phyloP scores from a whole-genome alignment of 2,113 vertebrate species.

The Aegithalos caudatus region DNA sequence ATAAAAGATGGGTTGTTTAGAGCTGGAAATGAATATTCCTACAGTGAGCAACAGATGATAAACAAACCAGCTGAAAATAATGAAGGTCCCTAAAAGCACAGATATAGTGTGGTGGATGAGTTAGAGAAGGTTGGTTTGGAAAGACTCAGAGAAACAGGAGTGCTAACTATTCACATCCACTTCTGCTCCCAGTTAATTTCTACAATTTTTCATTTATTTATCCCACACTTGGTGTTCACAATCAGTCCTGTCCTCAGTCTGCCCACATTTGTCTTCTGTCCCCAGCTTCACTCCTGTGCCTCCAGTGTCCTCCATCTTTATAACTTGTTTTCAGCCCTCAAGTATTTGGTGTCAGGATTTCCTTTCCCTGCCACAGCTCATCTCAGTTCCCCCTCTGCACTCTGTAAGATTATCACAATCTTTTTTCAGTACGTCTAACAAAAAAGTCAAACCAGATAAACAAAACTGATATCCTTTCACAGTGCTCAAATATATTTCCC shows the following conservation, averaged over 20 bases:
- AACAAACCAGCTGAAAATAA: background rate
- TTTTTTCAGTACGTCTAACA: background rate
- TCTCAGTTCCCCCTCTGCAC: background rate
- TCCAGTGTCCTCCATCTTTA: background rate
- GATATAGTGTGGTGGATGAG: background rate
- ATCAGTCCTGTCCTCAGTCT: background rate
- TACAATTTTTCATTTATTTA: background rate
- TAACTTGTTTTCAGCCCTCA: accelerated
- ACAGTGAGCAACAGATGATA: background rate
- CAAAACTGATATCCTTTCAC: background rate
- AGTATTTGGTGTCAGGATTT: background rate
- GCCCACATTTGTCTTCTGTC: background rate
- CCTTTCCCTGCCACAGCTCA: background rate
- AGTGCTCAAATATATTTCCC: background rate
- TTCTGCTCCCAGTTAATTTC: background rate
- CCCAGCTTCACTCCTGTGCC: background rate
- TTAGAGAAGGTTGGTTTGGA: background rate
- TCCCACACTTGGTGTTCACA: background rate
- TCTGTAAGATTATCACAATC: background rate
- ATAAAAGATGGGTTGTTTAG: background rate
- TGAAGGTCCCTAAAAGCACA: background rate
- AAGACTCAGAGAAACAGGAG: background rate
- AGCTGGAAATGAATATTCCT: background rate
- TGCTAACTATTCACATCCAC: background rate
- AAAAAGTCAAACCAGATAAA: background rate